Evolutionary conservation across 2,888 invertebrate genomes (phyloP).

Genomic region (Trichopoda pennipes): DNA sequence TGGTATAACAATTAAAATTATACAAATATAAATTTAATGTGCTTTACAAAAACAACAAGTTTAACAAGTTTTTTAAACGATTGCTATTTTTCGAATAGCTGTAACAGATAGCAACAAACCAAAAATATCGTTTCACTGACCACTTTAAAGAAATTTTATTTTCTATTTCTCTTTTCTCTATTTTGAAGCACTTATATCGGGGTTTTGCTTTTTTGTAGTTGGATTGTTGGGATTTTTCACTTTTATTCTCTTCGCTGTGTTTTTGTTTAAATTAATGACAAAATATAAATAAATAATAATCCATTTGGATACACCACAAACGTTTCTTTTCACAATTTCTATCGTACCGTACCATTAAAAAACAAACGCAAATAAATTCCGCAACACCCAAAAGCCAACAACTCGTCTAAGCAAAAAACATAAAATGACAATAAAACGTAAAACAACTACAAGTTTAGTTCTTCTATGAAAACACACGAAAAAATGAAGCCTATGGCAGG

Average conservation of each 20-base stretch:
- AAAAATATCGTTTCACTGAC: slow-evolving; percentile 64
- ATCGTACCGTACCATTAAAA: slow-evolving; percentile 41
- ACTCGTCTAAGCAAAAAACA: slow-evolving; percentile 58
- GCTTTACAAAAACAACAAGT: slow-evolving; percentile 61
- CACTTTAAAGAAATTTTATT: slow-evolving; percentile 48
- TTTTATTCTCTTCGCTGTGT: neutral
- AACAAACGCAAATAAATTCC: slow-evolving; percentile 59
- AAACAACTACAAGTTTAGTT: slow-evolving; percentile 42
- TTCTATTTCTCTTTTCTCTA: slow-evolving; percentile 16
- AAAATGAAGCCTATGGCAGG: slow-evolving; percentile 48
- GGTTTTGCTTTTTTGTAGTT: slow-evolving; percentile 5
- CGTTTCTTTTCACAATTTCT: slow-evolving; percentile 35
- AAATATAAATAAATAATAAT: slow-evolving; percentile 1
- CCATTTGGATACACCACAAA: slow-evolving; percentile 39
- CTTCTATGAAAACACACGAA: slow-evolving; percentile 51
- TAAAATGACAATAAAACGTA: slow-evolving; percentile 61
- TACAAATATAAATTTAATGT: slow-evolving; percentile 14
- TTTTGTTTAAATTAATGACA: neutral
- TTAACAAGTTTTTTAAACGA: slow-evolving; percentile 55
- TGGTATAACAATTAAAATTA: slow-evolving; percentile 7
- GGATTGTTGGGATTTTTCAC: slow-evolving; percentile 7
- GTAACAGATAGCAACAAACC: slow-evolving; percentile 43
- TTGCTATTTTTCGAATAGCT: slow-evolving; percentile 57
- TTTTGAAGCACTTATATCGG: slow-evolving; percentile 17
- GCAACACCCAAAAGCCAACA: slow-evolving; percentile 65